Base-by-base conservation (phyloP, 2,113 vertebrate genomes). In the human (Homo sapiens) region DNA sequence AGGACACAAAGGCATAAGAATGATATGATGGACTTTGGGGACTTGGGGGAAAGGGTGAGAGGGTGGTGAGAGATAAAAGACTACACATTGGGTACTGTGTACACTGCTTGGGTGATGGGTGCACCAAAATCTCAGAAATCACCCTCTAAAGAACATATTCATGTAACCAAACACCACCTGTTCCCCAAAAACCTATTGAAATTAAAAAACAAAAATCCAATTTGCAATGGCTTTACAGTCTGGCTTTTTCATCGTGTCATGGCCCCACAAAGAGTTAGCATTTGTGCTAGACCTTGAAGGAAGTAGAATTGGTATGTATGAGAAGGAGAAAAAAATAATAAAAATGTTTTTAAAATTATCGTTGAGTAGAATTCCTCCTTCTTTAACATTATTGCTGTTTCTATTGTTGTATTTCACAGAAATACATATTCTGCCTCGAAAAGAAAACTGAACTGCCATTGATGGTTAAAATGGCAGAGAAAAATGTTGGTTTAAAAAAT, bases 381-480 rank as follows among this genome's bases (percentile, higher is more conserved):
- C 35, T 93, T 92, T 80, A 81, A 72, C 61, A 30, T 64, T 48
- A 14, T 78, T 48, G 25, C 43, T 89, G 1, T 73, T 50, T 6
- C 61, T 95, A 40, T 40, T 78, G 30, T 61, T 70, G 18, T 52
- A 25, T 90, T 80, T 96, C 68, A 59, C 16, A 93, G 48, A 87
- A 75, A 78, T 52, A 66, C 40, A 73, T 57, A 48, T 18, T 87
- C 52, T 80, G 5, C 68, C 90, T 83, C 75, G 66, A 66, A 95
- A 94, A 91, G 45, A 73, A 95, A 96, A 80, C 6, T 55, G 40
- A 96, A 91, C 23, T 87, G 20, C 72, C 11, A 2, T 68, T 84
- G 22, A 72, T 96, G 48, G 70, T 93, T 22, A 80, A 91, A 93
- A 68, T 38, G 30, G 45, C 23, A 80, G 43, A 64, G 70, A 90